Base-by-base conservation (phyloP, 2,888 invertebrate genomes). In the Pterobdella sp. region DNA sequence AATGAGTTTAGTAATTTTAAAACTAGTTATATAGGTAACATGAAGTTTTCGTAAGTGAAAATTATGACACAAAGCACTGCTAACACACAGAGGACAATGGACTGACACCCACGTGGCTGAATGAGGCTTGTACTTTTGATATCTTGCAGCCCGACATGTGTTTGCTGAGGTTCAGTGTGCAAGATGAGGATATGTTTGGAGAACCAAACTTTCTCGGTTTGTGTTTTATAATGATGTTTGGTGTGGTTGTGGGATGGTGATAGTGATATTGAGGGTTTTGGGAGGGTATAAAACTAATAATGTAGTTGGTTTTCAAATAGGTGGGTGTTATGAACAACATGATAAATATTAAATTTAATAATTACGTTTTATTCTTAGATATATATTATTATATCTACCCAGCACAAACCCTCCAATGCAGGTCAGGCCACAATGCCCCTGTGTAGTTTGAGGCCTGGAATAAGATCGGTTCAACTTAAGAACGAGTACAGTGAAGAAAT, bases 121-220 rank as follows among this genome's bases (percentile, higher is more conserved):
- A 49, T n/a, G 87, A 87, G 77, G 84, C 82, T 71, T 86, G 86
- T 78, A 86, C 86, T 75, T 87, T 88, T 80, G 85, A 85, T 78
- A 84, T 88, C 65, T 80, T 84, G 76, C 85, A 87, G 74, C 87
- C 87, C 4, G 86, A 87, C 76, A 75, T 87, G 73, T 87, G 87
- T 1, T 78, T 88, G 52, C 80, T 88, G 29, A 82, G 87, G 22
- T 87, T 88, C 79, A 83, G 86, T 35, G 86, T 88, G 26, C 83
- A 87, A 72, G 87, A 88, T 80, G 95, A 94, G 83, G 97, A 98
- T 82, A 92, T 94, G 87, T 97, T 98, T 85, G 94, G 94, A 0
- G 96, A 96, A 80, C 91, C 84, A 90, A 94, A 94, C 86, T 94
- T 96, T 83, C 90, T 96, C 75, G 96, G 60, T 56, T 22, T 3